Percentiles rank a stretch among this genome's conserved stretches.
Evolutionary conservation across 2,113 vertebrate species (phyloP).

Genomic region (zebrafish (Danio rerio)): DNA sequence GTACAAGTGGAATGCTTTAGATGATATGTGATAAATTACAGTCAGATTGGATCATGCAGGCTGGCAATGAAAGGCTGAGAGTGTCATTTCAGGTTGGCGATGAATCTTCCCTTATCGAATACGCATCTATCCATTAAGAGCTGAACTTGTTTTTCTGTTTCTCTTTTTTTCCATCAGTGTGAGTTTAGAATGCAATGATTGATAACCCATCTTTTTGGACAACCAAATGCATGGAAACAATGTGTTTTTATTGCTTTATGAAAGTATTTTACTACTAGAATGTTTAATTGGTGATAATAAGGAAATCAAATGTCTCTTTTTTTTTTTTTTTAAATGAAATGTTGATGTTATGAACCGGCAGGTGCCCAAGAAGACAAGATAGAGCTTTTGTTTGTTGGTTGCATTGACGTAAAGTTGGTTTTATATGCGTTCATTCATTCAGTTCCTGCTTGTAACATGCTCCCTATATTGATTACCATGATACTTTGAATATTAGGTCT

Average conservation of each 20-base stretch:
- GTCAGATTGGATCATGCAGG: conserved; percentile 12
- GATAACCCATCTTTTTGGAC: neutral
- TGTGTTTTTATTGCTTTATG: neutral
- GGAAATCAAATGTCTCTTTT: too few relatives aligned
- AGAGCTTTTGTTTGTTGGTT: neutral
- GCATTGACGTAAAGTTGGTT: too few relatives aligned
- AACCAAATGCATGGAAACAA: too few relatives aligned
- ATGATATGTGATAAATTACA: conserved; percentile 28
- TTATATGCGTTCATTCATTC: too few relatives aligned
- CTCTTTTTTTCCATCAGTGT: neutral
- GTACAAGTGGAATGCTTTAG: conserved; percentile 21
- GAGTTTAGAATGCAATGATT: neutral
- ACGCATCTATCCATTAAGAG: neutral
- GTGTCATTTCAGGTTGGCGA: conserved; percentile 2
- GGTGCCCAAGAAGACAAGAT: neutral
- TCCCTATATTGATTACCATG: too few relatives aligned
- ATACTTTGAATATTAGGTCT: too few relatives aligned
- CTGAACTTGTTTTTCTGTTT: neutral
- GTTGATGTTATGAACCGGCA: neutral
- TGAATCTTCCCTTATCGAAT: neutral
- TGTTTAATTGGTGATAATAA: neutral
- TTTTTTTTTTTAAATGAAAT: neutral
- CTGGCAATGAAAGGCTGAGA: neutral
- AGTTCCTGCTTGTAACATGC: too few relatives aligned
- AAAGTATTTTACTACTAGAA: neutral